Evolutionary conservation across 2,113 vertebrate genomes (phyloP), one percentile per base, ranked within the genome.

Genomic region (Tetraodon nigroviridis): DNA sequence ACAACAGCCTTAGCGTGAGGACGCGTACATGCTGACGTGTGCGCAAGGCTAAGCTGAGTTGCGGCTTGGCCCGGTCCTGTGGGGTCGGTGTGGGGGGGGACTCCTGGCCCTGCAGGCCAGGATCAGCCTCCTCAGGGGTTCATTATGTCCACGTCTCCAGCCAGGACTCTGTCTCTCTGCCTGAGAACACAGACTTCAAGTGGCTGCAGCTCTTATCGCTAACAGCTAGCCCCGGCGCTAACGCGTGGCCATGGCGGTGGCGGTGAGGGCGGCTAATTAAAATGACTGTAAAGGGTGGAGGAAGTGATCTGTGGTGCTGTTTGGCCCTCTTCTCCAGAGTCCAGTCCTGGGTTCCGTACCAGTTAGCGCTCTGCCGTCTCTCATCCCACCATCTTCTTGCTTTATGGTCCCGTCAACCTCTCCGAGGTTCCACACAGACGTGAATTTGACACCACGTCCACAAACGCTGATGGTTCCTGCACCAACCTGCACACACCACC

Each of bases 91-190:
- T 66, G 22, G 58, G 48, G 19, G 44, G 11, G 62, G 62, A 76
- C 55, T 65, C 44, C 67, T 68, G 58, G n/a, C 75, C 66, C 65
- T 58, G 55, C 64, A 49, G 21, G 63, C 61, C 18, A 44, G 83
- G 72, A 78, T 69, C 76, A 75, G 73, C 69, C 81, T 83, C 85
- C 83, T 86, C 66, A 42, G 89, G 76, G 87, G 84, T 89, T 88
- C 87, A 89, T 91, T 90, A 89, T 82, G 71, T 83, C 75, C 80
- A 73, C 83, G 86, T 88, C 86, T 81, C 75, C 84, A 86, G 74
- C 83, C 79, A 66, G 76, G 81, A 79, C 82, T 78, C 76, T 68
- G 69, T 72, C 61, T 75, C 52, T 73, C 66, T 74, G 71, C 56
- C 73, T 70, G 63, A 63, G 50, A 71, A 58, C 66, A 48, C 69